A percentile compares a stretch with the other conserved stretches of the same genome.
Conservation (phyloP, 2,888 invertebrate species). For the Altica lythri region DNA sequence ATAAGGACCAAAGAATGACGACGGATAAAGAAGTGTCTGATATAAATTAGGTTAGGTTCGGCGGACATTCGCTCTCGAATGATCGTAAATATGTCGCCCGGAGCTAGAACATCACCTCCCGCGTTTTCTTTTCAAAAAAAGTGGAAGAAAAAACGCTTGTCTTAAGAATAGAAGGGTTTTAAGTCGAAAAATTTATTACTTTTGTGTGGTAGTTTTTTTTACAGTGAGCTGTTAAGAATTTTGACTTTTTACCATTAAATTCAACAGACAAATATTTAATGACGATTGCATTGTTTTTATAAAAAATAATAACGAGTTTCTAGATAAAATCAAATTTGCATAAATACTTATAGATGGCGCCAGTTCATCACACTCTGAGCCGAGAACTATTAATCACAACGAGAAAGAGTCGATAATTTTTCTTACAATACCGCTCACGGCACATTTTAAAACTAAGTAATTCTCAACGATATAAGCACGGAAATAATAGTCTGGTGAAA, state of each 20-base stretch:
- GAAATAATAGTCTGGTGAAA: too few relatives aligned
- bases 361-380: too few relatives aligned
- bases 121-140: constrained; percentile 33
- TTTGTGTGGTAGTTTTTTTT: constrained; percentile 38
- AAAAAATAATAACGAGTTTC: too few relatives aligned
- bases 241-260: background rate
- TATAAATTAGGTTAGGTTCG: constrained; percentile 54
- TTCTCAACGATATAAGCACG: too few relatives aligned
- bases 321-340: too few relatives aligned
- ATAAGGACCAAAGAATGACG: constrained; percentile 46
- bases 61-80: constrained; percentile 49
- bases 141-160: constrained; percentile 41
- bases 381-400: too few relatives aligned
- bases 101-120: constrained; percentile 47
- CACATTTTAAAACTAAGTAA: too few relatives aligned
- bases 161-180: constrained; percentile 43
- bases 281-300: too few relatives aligned
- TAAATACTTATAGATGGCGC: too few relatives aligned
- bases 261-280: too few relatives aligned
- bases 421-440: too few relatives aligned
- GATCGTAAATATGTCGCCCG: constrained; percentile 54
- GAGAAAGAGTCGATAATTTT: too few relatives aligned
- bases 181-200: constrained; percentile 45
- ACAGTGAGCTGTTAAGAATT: background rate
- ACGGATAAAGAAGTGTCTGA: constrained; percentile 47